These are phyloP conservation scores for Astatoreochromis straeleni DNA, from an alignment of 2,113 vertebrate genomes.

Conservation along the genomic window DNA sequence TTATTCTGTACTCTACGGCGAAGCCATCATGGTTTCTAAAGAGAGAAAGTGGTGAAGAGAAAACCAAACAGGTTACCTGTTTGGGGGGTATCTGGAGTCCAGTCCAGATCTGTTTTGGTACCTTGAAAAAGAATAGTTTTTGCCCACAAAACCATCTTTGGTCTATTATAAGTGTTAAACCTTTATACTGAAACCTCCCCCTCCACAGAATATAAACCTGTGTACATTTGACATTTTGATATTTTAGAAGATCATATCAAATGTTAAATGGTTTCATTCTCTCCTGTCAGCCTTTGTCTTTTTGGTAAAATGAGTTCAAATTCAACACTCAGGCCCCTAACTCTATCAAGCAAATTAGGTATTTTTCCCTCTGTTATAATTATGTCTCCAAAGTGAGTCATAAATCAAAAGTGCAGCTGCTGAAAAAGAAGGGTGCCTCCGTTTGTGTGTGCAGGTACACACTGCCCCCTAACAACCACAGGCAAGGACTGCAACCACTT, in stretches of 20 bases:
- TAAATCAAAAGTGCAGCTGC: neutral
- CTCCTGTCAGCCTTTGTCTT: neutral
- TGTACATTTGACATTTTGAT: neutral
- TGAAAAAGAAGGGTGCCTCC: neutral
- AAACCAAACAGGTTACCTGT: neutral
- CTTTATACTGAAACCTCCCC: neutral
- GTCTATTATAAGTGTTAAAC: neutral
- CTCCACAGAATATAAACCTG: neutral
- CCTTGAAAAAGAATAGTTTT: neutral
- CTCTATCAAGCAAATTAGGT: neutral
- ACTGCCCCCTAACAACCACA: constrained; percentile 13
- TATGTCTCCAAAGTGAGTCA: neutral
- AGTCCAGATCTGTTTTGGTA: neutral
- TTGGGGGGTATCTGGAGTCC: neutral
- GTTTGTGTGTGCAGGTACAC: neutral
- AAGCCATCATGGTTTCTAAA: neutral
- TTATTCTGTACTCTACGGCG: accelerated
- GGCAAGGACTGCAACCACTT: neutral
- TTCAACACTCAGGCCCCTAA: neutral
- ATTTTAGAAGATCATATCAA: neutral
- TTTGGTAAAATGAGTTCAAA: neutral
- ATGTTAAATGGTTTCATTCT: neutral
- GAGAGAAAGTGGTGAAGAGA: neutral
- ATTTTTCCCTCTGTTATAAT: neutral
- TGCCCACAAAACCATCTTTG: neutral